These are phyloP conservation scores for Panopea generosa DNA, from an alignment of 2,888 invertebrate species.

Conservation along the genomic window DNA sequence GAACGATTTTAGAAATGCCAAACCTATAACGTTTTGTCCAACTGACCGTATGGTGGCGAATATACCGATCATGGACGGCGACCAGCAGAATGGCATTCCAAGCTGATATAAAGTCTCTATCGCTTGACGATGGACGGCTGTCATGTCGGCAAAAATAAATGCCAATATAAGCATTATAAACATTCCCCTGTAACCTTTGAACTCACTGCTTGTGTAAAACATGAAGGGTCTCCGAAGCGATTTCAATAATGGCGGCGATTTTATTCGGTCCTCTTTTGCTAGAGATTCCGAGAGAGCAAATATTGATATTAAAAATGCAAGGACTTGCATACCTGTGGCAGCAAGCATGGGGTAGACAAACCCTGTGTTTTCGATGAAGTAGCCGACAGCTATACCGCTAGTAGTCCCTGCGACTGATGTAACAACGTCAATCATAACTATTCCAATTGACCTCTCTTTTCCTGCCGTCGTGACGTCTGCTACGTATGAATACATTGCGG, in stretches of 20 bases:
- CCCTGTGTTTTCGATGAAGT: constrained; percentile 19
- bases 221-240: constrained; percentile 19
- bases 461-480: constrained; percentile 35
- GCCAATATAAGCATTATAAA: constrained; percentile 28
- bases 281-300: constrained; percentile 36
- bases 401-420: constrained; percentile 12
- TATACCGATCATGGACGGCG: constrained; percentile 33
- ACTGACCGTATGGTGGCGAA: constrained; percentile 24
- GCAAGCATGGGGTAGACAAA: constrained; percentile 31
- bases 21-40: constrained; percentile 13
- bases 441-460: constrained; percentile 22
- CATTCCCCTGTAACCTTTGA: constrained; percentile 9
- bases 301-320: constrained; percentile 23
- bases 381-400: constrained; percentile 24
- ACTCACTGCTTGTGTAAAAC: constrained; percentile 32
- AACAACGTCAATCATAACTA: constrained; percentile 9
- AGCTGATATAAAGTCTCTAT: constrained; percentile 44
- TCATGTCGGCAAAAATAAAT: constrained; percentile 40
- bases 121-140: constrained; percentile 22
- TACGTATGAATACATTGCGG: constrained; percentile 25
- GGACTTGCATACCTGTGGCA: constrained; percentile 11
- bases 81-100: constrained; percentile 51
- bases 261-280: constrained; percentile 1
- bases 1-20: constrained; percentile 16
- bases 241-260: constrained; percentile 8